Base-by-base conservation (phyloP, 2,113 vertebrate genomes). In the Pristiophorus japonicus region DNA sequence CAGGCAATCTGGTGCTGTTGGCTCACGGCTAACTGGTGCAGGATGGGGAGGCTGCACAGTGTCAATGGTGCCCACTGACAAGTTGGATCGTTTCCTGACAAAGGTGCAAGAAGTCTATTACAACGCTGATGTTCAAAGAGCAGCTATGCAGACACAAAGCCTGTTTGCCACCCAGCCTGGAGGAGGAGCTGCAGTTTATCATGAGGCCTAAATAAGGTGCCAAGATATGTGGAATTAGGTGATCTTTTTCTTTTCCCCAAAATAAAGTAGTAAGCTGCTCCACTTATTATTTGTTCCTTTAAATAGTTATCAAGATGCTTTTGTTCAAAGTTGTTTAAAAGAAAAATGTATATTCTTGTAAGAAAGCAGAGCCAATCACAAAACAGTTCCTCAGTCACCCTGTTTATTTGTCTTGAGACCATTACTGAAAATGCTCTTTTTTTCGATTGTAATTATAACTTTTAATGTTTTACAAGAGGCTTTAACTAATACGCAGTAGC, bases 21-120 rank as follows among this genome's bases (percentile, higher is more conserved):
- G 99, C 20, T 99, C 99, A 95, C 98, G 99, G 94, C 97, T 99
- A 96, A 99, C 99, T 38, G 99, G 99, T 96, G 99, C 99, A 96
- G 99, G 99, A 94, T 99, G 99, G 99, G 99, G 99, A 30, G 99
- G 99, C 97, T 99, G 99, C 96, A 97, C 98, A 0, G 99, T 99
- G 91, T 99, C 99, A 95, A 98, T 99, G 98, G 99, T 99, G 95
- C 98, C 98, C 81, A 96, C 95, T 81, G 98, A 98, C 95, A 98
- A 97, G 96, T 97, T 98, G 96, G 96, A 98, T 66, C 84, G 96
- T 95, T 99, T 99, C 97, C 97, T 99, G 34, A 96, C 96, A 96
- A 97, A 98, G 3, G 98, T 99, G 42, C 97, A 97, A 59, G 96
- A 98, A 95, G 96, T 97, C 4, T 99, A 98, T 97, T 99, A 99